These are phyloP conservation scores for Xestia rhomboidea DNA, from an alignment of 2,888 invertebrate species.

Conservation along the genomic window DNA sequence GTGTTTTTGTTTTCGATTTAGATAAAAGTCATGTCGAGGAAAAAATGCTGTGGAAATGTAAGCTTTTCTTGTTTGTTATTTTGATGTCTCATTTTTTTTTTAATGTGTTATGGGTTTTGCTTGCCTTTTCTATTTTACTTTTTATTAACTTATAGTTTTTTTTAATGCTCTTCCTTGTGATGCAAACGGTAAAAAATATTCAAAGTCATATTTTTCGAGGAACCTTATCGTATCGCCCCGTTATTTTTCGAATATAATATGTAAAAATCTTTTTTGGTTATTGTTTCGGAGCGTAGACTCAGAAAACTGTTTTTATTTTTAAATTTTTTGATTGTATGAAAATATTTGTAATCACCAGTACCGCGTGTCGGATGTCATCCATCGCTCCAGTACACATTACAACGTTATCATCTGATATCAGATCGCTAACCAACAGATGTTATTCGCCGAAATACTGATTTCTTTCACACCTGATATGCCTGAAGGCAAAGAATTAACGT, in stretches of 20 bases:
- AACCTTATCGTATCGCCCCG: neutral
- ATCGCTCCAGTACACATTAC: slow-evolving; percentile 33
- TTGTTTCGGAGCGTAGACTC: neutral
- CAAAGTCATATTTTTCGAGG: neutral
- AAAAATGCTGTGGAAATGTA: neutral
- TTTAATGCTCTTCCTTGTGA: neutral
- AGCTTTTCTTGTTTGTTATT: slow-evolving; percentile 5
- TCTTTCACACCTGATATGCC: neutral
- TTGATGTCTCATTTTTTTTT: neutral
- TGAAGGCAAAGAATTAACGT: neutral
- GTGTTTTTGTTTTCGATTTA: slow-evolving; percentile 42
- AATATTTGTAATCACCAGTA: slow-evolving; percentile 33
- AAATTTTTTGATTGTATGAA: neutral
- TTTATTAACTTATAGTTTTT: neutral
- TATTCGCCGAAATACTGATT: slow-evolving; percentile 41
- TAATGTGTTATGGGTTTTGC: neutral
- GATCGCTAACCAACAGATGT: slow-evolving; percentile 43
- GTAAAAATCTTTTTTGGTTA: neutral
- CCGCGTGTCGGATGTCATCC: slow-evolving; percentile 19
- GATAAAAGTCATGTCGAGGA: slow-evolving; percentile 15
- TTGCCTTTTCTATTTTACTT: neutral
- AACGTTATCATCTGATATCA: slow-evolving; percentile 51
- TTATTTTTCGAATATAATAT: neutral
- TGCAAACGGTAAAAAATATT: neutral
- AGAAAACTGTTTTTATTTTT: neutral